Conservation (phyloP, 2,888 invertebrate genomes). For the Dynastes hyllus region DNA sequence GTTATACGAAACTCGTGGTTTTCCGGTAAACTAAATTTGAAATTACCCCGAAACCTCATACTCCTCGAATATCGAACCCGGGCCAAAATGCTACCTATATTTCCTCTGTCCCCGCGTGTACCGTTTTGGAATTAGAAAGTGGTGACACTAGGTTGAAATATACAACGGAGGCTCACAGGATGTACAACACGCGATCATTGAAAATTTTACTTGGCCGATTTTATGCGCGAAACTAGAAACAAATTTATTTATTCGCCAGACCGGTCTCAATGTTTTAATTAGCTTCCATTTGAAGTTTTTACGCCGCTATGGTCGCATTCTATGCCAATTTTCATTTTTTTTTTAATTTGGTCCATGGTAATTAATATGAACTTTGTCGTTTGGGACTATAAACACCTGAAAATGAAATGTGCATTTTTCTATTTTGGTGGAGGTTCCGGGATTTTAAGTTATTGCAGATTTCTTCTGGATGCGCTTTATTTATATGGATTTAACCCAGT, state of each 20-base stretch:
- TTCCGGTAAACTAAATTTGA: slow-evolving; percentile 40
- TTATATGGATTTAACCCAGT: no score
- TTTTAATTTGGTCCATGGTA: no score
- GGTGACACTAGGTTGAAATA: slow-evolving; percentile 34
- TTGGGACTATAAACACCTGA: no score
- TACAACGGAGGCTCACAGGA: slow-evolving; percentile 31
- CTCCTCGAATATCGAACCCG: background rate
- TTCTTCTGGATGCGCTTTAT: no score
- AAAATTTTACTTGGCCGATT: slow-evolving; percentile 27
- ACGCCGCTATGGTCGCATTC: background rate
- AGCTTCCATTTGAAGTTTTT: slow-evolving; percentile 22
- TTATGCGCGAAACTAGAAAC: slow-evolving; percentile 14
- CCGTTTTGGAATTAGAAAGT: slow-evolving; percentile 33
- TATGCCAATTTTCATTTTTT: no score
- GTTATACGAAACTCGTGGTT: background rate
- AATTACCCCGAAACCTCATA: slow-evolving; percentile 12
- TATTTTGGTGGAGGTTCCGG: no score
- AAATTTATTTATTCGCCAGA: slow-evolving; percentile 31
- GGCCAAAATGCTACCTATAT: background rate
- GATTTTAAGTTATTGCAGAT: no score
- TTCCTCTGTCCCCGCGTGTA: no score
- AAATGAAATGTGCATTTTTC: no score
- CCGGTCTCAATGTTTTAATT: slow-evolving; percentile 24
- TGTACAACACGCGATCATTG: slow-evolving; percentile 42
- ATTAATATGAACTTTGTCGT: no score